phyloP scores from a whole-genome alignment of 2,113 vertebrate genomes.

The Emydura subglobosa region DNA sequence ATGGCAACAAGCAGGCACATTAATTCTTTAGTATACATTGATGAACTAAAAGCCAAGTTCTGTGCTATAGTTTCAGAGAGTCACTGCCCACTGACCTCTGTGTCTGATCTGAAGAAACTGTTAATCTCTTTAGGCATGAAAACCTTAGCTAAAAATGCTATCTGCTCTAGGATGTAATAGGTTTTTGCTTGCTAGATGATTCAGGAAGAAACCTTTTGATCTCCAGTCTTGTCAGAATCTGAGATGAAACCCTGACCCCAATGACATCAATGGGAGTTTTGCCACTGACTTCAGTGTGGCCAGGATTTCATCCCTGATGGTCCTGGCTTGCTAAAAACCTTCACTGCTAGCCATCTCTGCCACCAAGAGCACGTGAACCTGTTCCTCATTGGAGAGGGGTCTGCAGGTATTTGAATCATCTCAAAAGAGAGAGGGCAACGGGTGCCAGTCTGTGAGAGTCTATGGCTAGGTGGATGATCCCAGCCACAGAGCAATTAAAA shows the following conservation, averaged over 20 bases:
- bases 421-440: neutral
- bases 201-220: neutral
- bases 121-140: neutral
- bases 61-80: neutral
- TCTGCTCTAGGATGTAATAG: neutral
- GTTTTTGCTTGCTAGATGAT: neutral
- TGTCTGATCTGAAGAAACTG: neutral
- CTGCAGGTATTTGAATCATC: constrained; percentile 1
- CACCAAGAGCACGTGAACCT: neutral
- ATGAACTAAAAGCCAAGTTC: neutral
- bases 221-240: neutral
- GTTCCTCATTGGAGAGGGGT: neutral
- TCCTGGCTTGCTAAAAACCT: neutral
- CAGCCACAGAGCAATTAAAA: neutral
- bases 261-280: neutral
- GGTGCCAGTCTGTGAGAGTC: neutral
- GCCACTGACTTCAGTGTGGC: neutral
- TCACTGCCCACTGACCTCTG: neutral
- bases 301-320: neutral
- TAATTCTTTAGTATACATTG: neutral
- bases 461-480: neutral
- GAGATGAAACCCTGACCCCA: neutral
- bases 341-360: neutral
- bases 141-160: neutral
- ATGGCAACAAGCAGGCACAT: neutral